phyloP scores from a whole-genome alignment of 2,888 invertebrate genomes.

The Hipparchia semele region DNA sequence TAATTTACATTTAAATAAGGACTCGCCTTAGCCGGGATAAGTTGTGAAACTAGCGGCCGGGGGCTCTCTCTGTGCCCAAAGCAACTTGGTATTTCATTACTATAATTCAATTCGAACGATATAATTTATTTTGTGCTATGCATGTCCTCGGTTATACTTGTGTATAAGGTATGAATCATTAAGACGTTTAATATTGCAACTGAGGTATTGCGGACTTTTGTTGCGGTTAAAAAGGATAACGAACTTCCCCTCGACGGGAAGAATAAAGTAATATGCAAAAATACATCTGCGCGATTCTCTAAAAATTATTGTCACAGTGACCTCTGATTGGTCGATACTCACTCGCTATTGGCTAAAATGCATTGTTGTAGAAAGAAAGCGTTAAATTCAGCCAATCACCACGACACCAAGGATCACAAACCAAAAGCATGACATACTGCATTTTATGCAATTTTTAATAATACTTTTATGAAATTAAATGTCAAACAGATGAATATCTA shows the following conservation, averaged over 20 bases:
- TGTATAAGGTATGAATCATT: conserved; percentile 37
- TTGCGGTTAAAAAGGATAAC: neutral
- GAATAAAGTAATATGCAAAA: no score
- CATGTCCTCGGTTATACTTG: conserved; percentile 34
- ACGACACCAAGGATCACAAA: no score
- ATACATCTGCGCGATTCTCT: no score
- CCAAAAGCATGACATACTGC: no score
- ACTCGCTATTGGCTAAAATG: no score
- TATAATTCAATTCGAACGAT: conserved; percentile 79
- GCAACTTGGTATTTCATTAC: conserved; percentile 78
- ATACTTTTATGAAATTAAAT: conserved; percentile 20
- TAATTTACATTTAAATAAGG: conserved; percentile 96
- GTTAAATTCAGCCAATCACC: no score
- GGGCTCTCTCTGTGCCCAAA: conserved; percentile 75
- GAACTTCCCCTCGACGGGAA: neutral
- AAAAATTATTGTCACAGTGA: no score
- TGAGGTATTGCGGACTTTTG: neutral
- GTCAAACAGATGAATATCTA: conserved; percentile 7
- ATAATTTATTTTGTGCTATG: conserved; percentile 50
- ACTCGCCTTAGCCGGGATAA: conserved; percentile 83
- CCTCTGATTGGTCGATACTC: no score
- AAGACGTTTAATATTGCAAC: conserved; percentile 31
- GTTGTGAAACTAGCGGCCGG: conserved; percentile 81
- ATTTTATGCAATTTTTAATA: neutral
- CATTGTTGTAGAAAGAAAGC: no score